phyloP scores from a whole-genome alignment of 1,140 invertebrate genomes.

The Drosophila elegans region DNA sequence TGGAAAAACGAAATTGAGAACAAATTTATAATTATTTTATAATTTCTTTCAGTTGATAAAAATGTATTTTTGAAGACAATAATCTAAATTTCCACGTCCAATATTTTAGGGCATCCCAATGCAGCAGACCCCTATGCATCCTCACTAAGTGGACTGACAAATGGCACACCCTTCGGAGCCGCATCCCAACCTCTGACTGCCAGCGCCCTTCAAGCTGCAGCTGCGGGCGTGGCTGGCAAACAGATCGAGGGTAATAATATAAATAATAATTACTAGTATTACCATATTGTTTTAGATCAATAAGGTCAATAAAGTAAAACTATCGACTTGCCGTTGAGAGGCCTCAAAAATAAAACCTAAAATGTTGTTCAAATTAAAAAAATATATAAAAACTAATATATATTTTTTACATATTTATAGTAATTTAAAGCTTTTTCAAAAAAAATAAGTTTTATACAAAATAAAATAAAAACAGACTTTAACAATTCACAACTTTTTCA shows the following conservation, averaged over 20 bases:
- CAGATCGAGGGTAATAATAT: conserved; percentile 79
- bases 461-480: too few species aligned
- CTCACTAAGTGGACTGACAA: conserved; percentile 70
- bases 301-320: too few species aligned
- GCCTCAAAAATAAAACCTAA: too few species aligned
- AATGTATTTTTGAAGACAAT: not conserved
- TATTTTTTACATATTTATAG: too few species aligned
- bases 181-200: conserved; percentile 62
- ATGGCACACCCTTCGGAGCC: conserved; percentile 68
- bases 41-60: not conserved
- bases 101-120: conserved; percentile 65
- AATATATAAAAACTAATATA: too few species aligned
- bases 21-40: not conserved
- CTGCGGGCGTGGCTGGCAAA: conserved; percentile 80
- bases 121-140: conserved; percentile 71
- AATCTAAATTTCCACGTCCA: conserved; percentile 5
- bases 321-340: too few species aligned
- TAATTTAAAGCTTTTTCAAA: too few species aligned
- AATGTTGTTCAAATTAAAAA: too few species aligned
- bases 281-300: too few species aligned
- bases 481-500: too few species aligned
- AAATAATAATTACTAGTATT: too few species aligned
- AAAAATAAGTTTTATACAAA: too few species aligned
- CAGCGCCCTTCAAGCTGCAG: conserved; percentile 71
- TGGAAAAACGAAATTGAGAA: not conserved